A percentile compares a stretch with the other conserved stretches of the same genome.
Evolutionary conservation across 2,113 vertebrate species (phyloP).

Genomic region (Bubo scandiacus): DNA sequence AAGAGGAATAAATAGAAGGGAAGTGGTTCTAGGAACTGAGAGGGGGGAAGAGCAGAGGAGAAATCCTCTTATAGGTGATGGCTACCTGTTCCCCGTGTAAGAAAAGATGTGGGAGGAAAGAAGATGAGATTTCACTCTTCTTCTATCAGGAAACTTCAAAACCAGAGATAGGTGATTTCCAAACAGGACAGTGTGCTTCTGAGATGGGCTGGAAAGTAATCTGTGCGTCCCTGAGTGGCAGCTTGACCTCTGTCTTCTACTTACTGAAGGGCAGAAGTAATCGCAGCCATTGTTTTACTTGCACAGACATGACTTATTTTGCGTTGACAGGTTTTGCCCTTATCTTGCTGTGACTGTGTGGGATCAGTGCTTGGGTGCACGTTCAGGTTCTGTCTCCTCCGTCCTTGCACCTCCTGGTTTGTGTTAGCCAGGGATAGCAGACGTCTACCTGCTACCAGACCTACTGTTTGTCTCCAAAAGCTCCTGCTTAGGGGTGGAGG

Average conservation of each 20-base stretch:
- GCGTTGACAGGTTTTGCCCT: not conserved
- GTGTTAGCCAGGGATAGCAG: not conserved
- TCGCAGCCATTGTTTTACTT: not conserved
- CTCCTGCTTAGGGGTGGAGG: not conserved
- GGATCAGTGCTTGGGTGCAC: not conserved
- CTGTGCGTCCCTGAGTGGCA: not conserved
- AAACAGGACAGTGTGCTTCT: not conserved
- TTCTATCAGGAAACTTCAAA: not conserved
- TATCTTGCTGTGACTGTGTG: not conserved
- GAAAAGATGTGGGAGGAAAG: not conserved
- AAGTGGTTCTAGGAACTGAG: not conserved
- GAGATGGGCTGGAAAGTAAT: not conserved
- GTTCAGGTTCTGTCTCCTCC: not conserved
- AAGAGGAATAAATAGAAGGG: not conserved
- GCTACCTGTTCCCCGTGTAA: not conserved
- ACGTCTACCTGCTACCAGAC: not conserved
- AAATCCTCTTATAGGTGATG: not conserved
- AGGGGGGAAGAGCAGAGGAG: not conserved
- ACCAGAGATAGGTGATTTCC: not conserved
- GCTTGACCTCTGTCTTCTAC: not conserved
- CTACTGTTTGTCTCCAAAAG: not conserved
- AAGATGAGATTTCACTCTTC: not conserved
- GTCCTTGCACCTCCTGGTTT: not conserved
- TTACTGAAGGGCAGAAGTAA: not conserved
- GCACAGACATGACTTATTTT: not conserved